Percentiles rank a stretch among this genome's conserved stretches.
Evolutionary conservation across 1,140 invertebrate genomes (phyloP).

Genomic region (Nasonia giraulti): DNA sequence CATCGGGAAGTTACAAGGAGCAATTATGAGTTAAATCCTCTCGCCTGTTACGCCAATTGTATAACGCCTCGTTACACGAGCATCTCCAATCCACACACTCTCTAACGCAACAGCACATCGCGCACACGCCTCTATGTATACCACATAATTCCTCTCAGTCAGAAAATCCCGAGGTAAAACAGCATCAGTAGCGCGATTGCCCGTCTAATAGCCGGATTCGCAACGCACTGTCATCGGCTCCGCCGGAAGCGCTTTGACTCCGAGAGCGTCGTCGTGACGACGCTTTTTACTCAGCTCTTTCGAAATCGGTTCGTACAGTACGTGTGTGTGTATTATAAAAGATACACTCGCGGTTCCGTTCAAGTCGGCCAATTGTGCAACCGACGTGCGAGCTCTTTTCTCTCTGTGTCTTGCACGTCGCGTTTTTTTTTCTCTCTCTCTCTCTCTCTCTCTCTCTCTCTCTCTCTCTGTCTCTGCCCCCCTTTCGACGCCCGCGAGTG

Average conservation of each 20-base stretch:
- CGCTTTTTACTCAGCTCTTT: conserved; percentile 18
- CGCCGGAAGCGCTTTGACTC: conserved; percentile 4
- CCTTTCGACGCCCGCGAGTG: not conserved
- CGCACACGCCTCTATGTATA: too few relatives aligned
- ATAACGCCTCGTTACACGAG: too few relatives aligned
- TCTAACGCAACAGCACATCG: too few relatives aligned
- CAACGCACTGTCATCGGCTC: conserved; percentile 5
- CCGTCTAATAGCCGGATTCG: conserved; percentile 5
- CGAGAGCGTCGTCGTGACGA: not conserved
- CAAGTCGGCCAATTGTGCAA: conserved; percentile 14
- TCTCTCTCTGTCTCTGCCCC: too few relatives aligned
- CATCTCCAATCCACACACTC: too few relatives aligned
- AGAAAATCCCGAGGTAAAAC: not conserved
- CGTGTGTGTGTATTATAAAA: not conserved
- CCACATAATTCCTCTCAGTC: too few relatives aligned
- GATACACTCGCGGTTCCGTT: not conserved
- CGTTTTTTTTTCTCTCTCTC: not conserved
- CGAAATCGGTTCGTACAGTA: not conserved
- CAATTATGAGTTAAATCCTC: too few relatives aligned
- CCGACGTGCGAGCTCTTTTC: not conserved
- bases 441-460: not conserved
- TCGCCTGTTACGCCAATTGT: too few relatives aligned
- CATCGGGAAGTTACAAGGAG: too few relatives aligned
- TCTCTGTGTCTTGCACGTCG: not conserved
- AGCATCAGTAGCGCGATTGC: not conserved